phyloP scores from a whole-genome alignment of 2,888 invertebrate genomes.

The Trichopria drosophilae region DNA sequence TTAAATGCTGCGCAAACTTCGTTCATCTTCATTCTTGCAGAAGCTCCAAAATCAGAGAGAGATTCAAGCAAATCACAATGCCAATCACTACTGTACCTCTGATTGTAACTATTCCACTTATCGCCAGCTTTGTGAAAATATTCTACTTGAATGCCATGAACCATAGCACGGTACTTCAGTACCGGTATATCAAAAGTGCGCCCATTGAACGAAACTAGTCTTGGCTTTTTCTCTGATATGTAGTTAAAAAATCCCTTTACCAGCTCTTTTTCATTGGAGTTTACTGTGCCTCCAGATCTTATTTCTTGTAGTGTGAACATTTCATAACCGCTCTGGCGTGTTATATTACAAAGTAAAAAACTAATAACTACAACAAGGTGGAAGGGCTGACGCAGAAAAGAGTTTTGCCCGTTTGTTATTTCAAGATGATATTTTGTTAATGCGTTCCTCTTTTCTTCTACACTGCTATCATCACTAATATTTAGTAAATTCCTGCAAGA shows the following conservation, averaged over 20 bases:
- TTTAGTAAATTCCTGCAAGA: not conserved
- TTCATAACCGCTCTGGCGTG: not conserved
- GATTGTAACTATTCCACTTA: constrained; percentile 9
- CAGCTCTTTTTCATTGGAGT: constrained; percentile 5
- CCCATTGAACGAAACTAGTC: too few species aligned
- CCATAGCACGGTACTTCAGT: too few species aligned
- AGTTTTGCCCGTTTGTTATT: constrained; percentile 7
- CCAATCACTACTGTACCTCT: constrained; percentile 1
- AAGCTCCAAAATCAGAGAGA: constrained; percentile 8
- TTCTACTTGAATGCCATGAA: constrained; percentile 4
- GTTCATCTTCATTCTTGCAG: constrained; percentile 11
- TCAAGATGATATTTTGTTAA: constrained; percentile 5
- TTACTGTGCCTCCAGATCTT: constrained; percentile 7
- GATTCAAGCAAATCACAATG: constrained; percentile 10
- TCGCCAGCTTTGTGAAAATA: constrained; percentile 7
- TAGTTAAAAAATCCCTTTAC: too few species aligned
- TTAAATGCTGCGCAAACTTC: constrained; percentile 6
- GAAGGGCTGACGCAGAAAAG: constrained; percentile 5
- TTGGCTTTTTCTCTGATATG: too few species aligned
- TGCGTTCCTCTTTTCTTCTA: too few species aligned
- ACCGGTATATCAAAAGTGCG: too few species aligned
- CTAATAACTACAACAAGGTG: constrained; percentile 5
- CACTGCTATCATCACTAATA: not conserved
- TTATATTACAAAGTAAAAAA: constrained; percentile 4
- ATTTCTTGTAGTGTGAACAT: constrained; percentile 3